Evolutionary conservation across 2,113 vertebrate genomes (phyloP).

Genomic region (Solenodon paradoxus): DNA sequence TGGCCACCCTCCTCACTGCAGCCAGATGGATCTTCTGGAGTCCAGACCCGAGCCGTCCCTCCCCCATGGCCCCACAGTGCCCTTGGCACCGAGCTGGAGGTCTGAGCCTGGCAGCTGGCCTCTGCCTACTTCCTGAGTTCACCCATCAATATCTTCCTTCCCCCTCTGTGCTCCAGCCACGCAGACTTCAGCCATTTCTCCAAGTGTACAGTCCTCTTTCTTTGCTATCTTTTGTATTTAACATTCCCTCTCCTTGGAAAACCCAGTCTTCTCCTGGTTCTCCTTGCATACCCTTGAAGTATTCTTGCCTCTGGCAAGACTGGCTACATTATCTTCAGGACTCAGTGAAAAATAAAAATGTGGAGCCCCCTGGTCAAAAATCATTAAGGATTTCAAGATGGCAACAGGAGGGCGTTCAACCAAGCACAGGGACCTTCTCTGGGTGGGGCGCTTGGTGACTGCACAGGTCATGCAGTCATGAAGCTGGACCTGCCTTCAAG

Average conservation of each 20-base stretch:
- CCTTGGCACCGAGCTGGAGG: background rate
- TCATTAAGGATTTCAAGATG: background rate
- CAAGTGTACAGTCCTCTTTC: background rate
- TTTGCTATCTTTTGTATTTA: background rate
- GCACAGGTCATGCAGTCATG: background rate
- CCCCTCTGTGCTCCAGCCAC: background rate
- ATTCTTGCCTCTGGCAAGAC: background rate
- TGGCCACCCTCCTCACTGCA: too few relatives aligned
- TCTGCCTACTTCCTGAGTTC: background rate
- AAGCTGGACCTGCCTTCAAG: background rate
- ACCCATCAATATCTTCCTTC: background rate
- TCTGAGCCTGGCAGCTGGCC: background rate
- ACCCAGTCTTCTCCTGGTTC: background rate
- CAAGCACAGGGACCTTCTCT: background rate
- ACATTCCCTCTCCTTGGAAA: background rate
- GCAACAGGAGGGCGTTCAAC: background rate
- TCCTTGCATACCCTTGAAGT: background rate
- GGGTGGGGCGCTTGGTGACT: background rate
- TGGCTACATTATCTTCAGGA: background rate
- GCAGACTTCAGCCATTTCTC: background rate
- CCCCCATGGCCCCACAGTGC: background rate
- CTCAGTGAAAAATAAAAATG: background rate
- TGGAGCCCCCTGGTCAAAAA: background rate
- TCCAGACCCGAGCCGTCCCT: background rate
- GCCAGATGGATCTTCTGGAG: background rate